Evolutionary conservation across 2,797 vertebrate species (phyloP).

Genomic region (Xenentodon cancila): DNA sequence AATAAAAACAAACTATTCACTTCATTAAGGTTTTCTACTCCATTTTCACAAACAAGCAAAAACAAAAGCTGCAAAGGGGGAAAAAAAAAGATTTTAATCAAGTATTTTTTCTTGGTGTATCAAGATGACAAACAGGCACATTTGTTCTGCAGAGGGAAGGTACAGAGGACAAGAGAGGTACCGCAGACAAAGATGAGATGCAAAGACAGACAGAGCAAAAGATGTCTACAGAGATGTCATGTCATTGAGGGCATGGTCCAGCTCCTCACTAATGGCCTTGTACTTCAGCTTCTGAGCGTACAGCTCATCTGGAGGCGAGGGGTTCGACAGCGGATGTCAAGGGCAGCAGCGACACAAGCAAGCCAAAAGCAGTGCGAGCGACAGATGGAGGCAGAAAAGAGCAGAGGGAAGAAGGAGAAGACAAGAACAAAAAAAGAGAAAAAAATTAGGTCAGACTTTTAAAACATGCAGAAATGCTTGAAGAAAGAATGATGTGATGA

Average conservation of each 20-base stretch:
- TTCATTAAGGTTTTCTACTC: neutral
- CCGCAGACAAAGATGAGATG: neutral
- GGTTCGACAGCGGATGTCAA: slow-evolving; percentile 69
- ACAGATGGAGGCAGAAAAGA: slow-evolving; percentile 51
- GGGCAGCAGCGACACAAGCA: slow-evolving; percentile 64
- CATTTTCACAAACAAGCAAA: slow-evolving; percentile 10
- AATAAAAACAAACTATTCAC: neutral
- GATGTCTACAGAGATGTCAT: slow-evolving; percentile 89
- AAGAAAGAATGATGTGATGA: slow-evolving; percentile 50
- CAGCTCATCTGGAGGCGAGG: slow-evolving; percentile 86
- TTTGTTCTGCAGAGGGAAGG: slow-evolving; percentile 58
- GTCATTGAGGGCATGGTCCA: slow-evolving; percentile 94
- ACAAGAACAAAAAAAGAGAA: slow-evolving; percentile 50
- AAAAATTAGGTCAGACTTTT: slow-evolving; percentile 59
- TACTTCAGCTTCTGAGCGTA: slow-evolving; percentile 97
- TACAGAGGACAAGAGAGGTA: slow-evolving; percentile 29
- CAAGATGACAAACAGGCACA: slow-evolving; percentile 73
- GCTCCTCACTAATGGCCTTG: slow-evolving; percentile 95
- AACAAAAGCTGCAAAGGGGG: slow-evolving; percentile 55
- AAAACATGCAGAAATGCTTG: slow-evolving; percentile 56
- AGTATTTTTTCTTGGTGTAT: slow-evolving; percentile 36
- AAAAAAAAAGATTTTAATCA: slow-evolving; percentile 61
- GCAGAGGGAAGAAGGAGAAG: slow-evolving; percentile 68
- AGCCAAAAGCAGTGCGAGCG: slow-evolving; percentile 61
- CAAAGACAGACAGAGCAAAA: slow-evolving; percentile 25